Evolutionary conservation across 2,888 invertebrate genomes (phyloP), one percentile per base, ranked within the genome.

Genomic region (Cyrtodaria siliqua): DNA sequence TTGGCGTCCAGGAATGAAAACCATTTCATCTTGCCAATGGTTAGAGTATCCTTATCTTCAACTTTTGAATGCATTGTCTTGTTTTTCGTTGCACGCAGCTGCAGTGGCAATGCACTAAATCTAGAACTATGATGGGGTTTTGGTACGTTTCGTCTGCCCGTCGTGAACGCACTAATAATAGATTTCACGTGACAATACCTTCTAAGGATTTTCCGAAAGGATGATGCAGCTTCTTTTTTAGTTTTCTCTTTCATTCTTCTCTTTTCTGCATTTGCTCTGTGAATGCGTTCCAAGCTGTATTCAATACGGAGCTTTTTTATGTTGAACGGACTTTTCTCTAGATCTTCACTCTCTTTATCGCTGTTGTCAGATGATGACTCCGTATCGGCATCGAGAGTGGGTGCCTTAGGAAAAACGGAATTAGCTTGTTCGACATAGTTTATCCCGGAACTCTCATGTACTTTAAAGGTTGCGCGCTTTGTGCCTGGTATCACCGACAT

Each of bases 241-340:
- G 26, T 38, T 26, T 56, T 38, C n/a, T 55, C 44, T 20, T 47
- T 47, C 59, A 52, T 26, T 33, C 27, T 38, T 26, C 52, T 38
- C 18, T 53, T 44, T 12, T 27, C 29, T 52, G 27, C 47, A 47
- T 52, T 59, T n/a, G 40, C 23, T 50, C 61, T 56, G 23, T 59
- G 55, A 0, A 85, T 67, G 44, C 64, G 68, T 53, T 82, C 82
- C 20, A 81, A 60, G 29, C 85, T 85, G 70, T 82, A 83, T 2
- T 59, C 57, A 1, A 70, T 56, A 50, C 81, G 77, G 8, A 82
- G 72, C 33, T 76, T 79, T 8, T 63, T 74, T 0, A 81, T 69
- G 40, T 81, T 71, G 57, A 85, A 85, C 14, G 24, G 8, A 40
- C 52, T 59, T 4, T 60, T 49, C 2, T 69, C 63, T 1, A 63